Base-by-base conservation (phyloP, 2,797 vertebrate genomes). In the Neosilurus hyrtlii region DNA sequence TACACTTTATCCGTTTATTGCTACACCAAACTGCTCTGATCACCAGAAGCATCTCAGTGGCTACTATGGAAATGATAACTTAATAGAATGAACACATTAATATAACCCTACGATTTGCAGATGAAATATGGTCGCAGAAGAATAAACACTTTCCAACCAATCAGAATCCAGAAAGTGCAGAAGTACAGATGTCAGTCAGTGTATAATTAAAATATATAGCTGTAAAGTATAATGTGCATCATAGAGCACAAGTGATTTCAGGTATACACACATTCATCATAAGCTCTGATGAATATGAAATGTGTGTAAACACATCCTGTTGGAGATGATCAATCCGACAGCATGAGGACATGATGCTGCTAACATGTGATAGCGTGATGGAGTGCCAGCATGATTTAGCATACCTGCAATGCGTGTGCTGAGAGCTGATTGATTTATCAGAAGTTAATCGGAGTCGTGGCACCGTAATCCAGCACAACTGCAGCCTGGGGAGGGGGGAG, bases 361-460 rank as follows among this genome's bases (percentile, higher is more conserved):
- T 22, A n/a, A 4, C 3, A 9, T 20, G 18, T 12, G 51, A 65
- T 16, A 15, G 62, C 62, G 37, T 71, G 71, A 72, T 16, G 24
- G 56, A 24, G 56, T 63, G 72, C 56, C 82, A 57, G 52, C 15
- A 2, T 70, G 79, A 26, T 65, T 49, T 22, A 81, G 75, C 67
- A n/a, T 87, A 88, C 87, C 87, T 88, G 80, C 73, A 75, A 67
- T 56, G 49, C 56, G 57, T 70, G 77, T 37, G 57, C 35, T 6
- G 80, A 81, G 72, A 61, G 82, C 75, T 70, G 80, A 86, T 71
- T 86, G 59, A 87, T 22, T 85, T 84, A 83, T 88, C 86, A 87
- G 79, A 52, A 37, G 43, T 83, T 83, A 70, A 83, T 26, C 0
- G 73, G 76, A 72, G 82, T 63, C 0, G 74, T 79, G 57, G 77